These are phyloP conservation scores for Tinamus guttatus DNA, from an alignment of 2,113 vertebrate genomes.

Conservation along the genomic window DNA sequence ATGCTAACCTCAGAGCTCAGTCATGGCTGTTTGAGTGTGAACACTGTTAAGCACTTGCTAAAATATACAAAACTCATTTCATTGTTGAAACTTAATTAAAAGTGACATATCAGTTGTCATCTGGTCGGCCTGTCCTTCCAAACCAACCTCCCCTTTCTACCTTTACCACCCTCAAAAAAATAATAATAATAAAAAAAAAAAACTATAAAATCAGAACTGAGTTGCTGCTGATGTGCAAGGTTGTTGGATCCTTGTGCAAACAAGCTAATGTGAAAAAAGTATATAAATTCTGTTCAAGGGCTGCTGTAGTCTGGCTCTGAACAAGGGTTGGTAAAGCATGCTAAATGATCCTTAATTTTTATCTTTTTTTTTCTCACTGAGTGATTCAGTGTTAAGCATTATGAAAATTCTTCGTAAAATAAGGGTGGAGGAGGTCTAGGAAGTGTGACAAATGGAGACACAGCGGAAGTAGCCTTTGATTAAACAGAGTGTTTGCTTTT, in stretches of 20 bases:
- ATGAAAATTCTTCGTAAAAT: background rate
- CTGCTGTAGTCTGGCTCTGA: background rate
- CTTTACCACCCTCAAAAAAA: too few relatives aligned
- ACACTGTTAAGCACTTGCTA: background rate
- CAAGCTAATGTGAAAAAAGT: background rate
- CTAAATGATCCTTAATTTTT: background rate
- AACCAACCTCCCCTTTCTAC: background rate
- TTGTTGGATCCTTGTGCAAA: background rate
- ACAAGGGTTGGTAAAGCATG: background rate
- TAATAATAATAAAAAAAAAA: too few relatives aligned
- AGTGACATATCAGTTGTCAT: background rate
- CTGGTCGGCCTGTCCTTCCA: background rate
- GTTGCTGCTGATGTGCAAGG: background rate
- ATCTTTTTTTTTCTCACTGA: background rate
- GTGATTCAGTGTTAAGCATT: background rate
- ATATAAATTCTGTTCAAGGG: background rate
- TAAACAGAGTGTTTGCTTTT: slow-evolving; percentile 16
- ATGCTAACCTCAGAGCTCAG: background rate
- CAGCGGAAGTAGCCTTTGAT: background rate
- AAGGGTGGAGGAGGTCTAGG: background rate
- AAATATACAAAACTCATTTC: background rate
- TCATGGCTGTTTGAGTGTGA: background rate
- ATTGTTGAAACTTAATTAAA: background rate
- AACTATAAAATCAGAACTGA: background rate
- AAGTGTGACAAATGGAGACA: slow-evolving; percentile 9